Base-by-base conservation (phyloP, 2,888 invertebrate genomes). In the Sturmia bella region DNA sequence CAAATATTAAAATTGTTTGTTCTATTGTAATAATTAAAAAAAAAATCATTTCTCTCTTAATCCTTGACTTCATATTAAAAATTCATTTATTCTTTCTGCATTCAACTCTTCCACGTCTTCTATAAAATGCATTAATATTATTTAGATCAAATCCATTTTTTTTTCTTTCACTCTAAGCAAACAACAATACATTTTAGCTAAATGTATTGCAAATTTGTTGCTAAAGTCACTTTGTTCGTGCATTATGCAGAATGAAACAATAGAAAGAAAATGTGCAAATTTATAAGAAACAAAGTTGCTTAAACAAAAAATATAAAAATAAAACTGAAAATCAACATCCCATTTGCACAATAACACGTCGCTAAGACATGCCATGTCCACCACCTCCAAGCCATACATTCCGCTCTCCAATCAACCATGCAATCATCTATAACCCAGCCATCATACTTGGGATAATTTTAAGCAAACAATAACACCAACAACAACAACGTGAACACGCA, bases 401-500 rank as follows among this genome's bases (percentile, higher is more conserved):
- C 57, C 64, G 19, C 37, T 43, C 69, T 76, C 76, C 76, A 76
- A 76, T 76, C 72, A 72, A 78, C 66, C 72, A 73, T 78, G 78
- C 72, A 78, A 66, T 78, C 78, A 73, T 73, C 72, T 73, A 73
- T 73, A 73, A 78, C 66, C 72, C 64, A 78, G 43, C 64, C 74
- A 74, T 74, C 56, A 64, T 74, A 74, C 56, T 74, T 64, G 32
- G 54, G 45, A 64, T 74, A 64, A 61, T 61, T 41, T 59, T 59
- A 52, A 61, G 61, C 41, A 41, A 77, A 56, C 63, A 70, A 45
- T 32, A 63, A 56, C n/a, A 43, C 21, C 57, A 57, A 48, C n/a
- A 56, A 56, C 43, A 43, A 56, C 43, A 43, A 56, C 39, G 24
- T 21, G 59, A 54, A 24, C 19, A 61, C 27, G 52, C 37, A 63